These are phyloP conservation scores for Asbolus verrucosus DNA, from an alignment of 1,140 invertebrate species.

Conservation along the genomic window DNA sequence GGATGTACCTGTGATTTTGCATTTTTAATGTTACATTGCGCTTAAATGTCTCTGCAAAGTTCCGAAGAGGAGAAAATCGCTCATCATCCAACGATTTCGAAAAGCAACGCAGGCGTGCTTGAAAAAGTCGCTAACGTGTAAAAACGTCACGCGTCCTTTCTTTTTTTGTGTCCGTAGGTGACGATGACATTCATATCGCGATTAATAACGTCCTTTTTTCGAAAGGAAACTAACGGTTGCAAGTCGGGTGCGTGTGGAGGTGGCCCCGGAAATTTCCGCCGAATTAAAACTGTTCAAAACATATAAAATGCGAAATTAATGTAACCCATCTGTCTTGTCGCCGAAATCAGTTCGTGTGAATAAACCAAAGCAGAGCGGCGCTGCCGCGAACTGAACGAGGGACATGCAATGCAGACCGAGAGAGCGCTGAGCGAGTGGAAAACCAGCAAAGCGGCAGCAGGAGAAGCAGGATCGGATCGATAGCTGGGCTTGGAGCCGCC, in stretches of 20 bases:
- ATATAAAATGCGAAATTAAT: slow-evolving; percentile 55
- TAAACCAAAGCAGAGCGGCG: slow-evolving; percentile 41
- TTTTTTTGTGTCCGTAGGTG: too few species aligned
- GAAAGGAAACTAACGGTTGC: neutral
- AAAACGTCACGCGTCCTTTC: too few species aligned
- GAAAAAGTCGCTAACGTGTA: neutral
- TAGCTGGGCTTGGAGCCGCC: slow-evolving; percentile 50
- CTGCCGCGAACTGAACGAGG: slow-evolving; percentile 1
- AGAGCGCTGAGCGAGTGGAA: slow-evolving; percentile 43
- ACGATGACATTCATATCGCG: neutral
- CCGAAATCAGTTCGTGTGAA: slow-evolving; percentile 48
- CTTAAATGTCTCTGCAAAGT: too few species aligned
- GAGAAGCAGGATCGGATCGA: slow-evolving; percentile 46
- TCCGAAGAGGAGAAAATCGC: too few species aligned
- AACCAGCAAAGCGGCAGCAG: slow-evolving; percentile 44
- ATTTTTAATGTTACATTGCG: too few species aligned
- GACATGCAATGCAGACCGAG: slow-evolving; percentile 20
- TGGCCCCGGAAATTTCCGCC: slow-evolving; percentile 46
- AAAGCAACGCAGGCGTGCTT: neutral
- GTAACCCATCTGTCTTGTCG: slow-evolving; percentile 52
- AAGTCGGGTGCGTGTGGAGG: too few species aligned
- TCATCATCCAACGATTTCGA: too few species aligned
- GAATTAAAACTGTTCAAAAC: slow-evolving; percentile 55
- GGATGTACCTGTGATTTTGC: too few species aligned
- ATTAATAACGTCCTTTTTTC: slow-evolving; percentile 23